Evolutionary conservation across 2,113 vertebrate genomes (phyloP), one percentile per base, ranked within the genome.

Genomic region (Chloropsis hardwickii): DNA sequence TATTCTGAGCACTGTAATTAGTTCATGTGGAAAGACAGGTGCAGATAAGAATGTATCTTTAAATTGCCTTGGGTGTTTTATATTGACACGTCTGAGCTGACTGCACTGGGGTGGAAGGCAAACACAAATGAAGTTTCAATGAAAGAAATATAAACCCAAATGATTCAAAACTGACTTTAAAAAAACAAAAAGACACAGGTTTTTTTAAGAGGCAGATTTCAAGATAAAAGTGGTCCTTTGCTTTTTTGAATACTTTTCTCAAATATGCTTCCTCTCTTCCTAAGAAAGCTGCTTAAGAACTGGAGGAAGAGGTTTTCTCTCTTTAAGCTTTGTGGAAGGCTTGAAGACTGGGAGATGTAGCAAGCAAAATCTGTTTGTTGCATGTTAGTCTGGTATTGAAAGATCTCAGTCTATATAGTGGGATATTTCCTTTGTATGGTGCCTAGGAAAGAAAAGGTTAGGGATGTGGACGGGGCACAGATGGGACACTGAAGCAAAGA

Each of bases 131-230:
- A 56, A 37, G 5, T 71, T 19, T 51, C 12, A 70, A 14, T 45
- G 18, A 64, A 82, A 65, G 18, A 92, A 64, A 37, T 47, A 21
- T 0, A 77, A 37, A n/a, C n/a, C n/a, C n/a, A n/a, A n/a, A n/a
- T n/a, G n/a, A 45, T 12, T 48, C 17, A 65, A 80, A 80, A 56
- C 18, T 42, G 35, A 50, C n/a, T 71, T 71, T 40, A 10, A 14
- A 48, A 66, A 48, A 15, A 3, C 22, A 35, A 42, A 31, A 29
- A 20, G 28, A 33, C 6, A 14, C 4, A 11, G 4, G 0, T 0
- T 15, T 77, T 78, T 76, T 70, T 65, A 7, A 40, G 35, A n/a
- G 19, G 33, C 0, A 6, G 19, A 64, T 67, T 81, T 77, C 66
- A 62, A 31, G 35, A 23, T 45, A 44, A 35, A 86, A 72, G 5